Evolutionary conservation across 2,113 vertebrate species (phyloP), one percentile per base, ranked within the genome.

Genomic region (Sturnus vulgaris): DNA sequence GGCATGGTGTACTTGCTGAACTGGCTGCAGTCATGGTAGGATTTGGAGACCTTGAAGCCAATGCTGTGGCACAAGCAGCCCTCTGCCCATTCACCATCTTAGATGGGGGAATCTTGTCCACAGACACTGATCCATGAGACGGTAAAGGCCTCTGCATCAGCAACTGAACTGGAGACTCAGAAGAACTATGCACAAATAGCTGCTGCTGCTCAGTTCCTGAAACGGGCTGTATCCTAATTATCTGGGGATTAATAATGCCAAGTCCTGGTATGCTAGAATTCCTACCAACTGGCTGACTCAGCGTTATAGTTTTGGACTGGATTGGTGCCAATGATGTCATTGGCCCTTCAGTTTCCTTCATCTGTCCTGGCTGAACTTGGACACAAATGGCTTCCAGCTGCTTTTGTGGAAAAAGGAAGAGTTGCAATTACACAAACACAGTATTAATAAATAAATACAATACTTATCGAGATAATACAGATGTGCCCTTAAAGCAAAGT

Each of bases 381-480:
- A 99, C 97, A 90, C 98, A 97, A 95, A 99, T 98, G 33, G 98
- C 96, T 97, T 99, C 99, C 25, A 98, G 90, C 91, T 98, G 96
- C 98, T 98, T 96, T 92, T 95, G 95, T 96, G 80, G 87, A 86
- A 95, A 93, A 90, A 82, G n/a, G 60, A 97, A 78, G 71, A 92
- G 56, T 57, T 90, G 20, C 83, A 60, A 88, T 80, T 90, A 92
- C 77, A 94, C 78, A 71, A 56, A 42, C 50, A 55, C 2, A 25
- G 28, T 23, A 90, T 10, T 82, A 65, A 85, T 42, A 86, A 49
- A 84, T 60, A 72, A 85, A 56, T 44, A 57, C 25, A 65, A 23
- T 49, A 71, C 4, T 91, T 92, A 53, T 75, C 30, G 4, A 68
- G 50, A 52, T 31, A 40, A 75, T 68, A 68, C 39, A 39, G 21